Evolutionary conservation across 2,797 vertebrate genomes (phyloP), one percentile per base, ranked within the genome.

Genomic region (Tenualosa ilisha): DNA sequence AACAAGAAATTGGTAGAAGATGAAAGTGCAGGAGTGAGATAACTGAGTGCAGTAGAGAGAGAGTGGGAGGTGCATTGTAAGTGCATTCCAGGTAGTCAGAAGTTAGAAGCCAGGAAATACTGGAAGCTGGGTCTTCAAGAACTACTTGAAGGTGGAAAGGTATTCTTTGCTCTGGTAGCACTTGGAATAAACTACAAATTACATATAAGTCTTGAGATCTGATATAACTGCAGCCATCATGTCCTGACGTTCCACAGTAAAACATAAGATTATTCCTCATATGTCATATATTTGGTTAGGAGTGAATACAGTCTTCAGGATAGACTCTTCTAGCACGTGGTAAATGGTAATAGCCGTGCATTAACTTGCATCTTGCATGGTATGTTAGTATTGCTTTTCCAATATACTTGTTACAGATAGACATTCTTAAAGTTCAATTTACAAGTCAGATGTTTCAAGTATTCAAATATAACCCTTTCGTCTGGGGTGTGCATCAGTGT

Each of bases 361-460:
- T 20, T 56, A 56, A 22, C 20, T 22, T 56, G 37, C 26, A 40
- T 17, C 37, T 40, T 31, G 15, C 68, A 72, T 31, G 68, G 15
- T 46, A 6, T 46, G 6, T 43, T n/a, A 79, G 22, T 79, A 79
- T 79, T 79, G 72, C 72, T 46, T 75, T 43, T 22, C 6, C 40
- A 20, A 22, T 17, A 79, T 46, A 72, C 37, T 40, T 37, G 26
- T 11, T 37, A 37, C 15, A 75, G 68, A 75, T 15, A 40, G 0
- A 40, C 37, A 6, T 43, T 6, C 40, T 46, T 46, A 20, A 46
- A 72, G 40, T 37, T 37, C 24, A 40, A 37, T 31, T 31, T 31
- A 31, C 46, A 46, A 46, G 24, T 68, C 63, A 72, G 65, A 31
- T 72, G 13, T 72, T 72, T 72, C 65, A 72, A 72, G 72, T 79